Evolutionary conservation across 2,888 invertebrate genomes (phyloP).

Genomic region (Crocallis elinguaria): DNA sequence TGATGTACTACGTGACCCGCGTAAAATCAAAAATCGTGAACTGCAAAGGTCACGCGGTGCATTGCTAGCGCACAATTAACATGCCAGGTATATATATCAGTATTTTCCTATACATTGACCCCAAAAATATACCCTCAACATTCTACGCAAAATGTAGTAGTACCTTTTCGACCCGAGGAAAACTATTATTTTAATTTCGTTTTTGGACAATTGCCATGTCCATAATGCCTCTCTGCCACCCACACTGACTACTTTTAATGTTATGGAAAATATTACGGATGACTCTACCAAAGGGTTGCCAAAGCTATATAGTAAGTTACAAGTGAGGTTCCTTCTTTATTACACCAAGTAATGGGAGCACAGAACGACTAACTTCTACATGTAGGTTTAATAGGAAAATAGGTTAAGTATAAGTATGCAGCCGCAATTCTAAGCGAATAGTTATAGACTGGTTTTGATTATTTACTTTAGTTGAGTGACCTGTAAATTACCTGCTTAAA

Average conservation of each 20-base stretch:
- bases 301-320: constrained; percentile 4
- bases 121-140: neutral
- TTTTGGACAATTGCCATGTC: constrained; percentile 34
- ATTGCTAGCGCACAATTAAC: no score
- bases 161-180: constrained; percentile 4
- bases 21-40: no score
- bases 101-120: neutral
- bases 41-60: no score
- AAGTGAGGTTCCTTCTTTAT: neutral
- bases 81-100: no score
- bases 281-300: constrained; percentile 22
- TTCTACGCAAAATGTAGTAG: neutral
- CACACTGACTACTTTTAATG: constrained; percentile 28
- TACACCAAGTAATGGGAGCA: neutral
- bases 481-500: no score
- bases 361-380: no score
- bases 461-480: no score
- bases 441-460: no score
- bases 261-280: constrained; percentile 25
- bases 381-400: no score
- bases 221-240: constrained; percentile 24
- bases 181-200: constrained; percentile 30
- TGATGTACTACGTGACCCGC: no score
- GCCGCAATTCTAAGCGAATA: no score
- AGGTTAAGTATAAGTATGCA: no score